Evolutionary conservation across 2,888 invertebrate species (phyloP), one percentile per base, ranked within the genome.

Genomic region (Dryobota labecula): DNA sequence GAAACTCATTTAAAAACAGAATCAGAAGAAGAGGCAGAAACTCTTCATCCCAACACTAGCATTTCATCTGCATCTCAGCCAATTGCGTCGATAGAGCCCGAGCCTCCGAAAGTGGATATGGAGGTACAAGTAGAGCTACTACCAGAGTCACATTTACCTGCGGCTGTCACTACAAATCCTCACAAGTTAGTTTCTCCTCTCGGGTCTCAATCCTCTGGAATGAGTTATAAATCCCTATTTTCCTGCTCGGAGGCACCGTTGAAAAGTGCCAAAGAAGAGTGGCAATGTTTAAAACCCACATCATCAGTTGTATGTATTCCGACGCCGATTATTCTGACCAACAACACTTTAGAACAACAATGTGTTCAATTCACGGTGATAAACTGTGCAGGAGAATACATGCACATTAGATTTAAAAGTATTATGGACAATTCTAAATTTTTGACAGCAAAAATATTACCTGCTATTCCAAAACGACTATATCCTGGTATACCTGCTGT

Each of bases 401-500:
- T 91, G n/a, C 80, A 90, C 73, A 73, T 94, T 36, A 84, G 90
- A 84, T 95, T 91, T 85, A 88, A 90, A 83, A 78, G 80, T 69
- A 57, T 93, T 49, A 89, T 90, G n/a, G 89, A 94, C 57, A 62
- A 47, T 18, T 72, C 78, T 2, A 81, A 82, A 30, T 94, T 95
- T 82, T 87, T 81, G 47, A 85, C 49, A 49, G 70, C 87, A 33
- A 90, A 84, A 63, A 71, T 95, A 60, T 36, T 82, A 24, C 95
- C 95, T 4, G 80, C 56, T 57, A 89, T 87, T 36, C 86, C 92
- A 11, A 68, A 88, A 18, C 91, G 88, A 72, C 77, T 95, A 27
- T 93, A 87, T 78, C 92, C 95, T 41, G 95, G 95, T 11, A 80
- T 95, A 71, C 64, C 92, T 60, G 82, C 84, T 15, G 73, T 71